Evolutionary conservation across 2,113 vertebrate genomes (phyloP), one percentile per base, ranked within the genome.

Genomic region (Halcyon malimbica): DNA sequence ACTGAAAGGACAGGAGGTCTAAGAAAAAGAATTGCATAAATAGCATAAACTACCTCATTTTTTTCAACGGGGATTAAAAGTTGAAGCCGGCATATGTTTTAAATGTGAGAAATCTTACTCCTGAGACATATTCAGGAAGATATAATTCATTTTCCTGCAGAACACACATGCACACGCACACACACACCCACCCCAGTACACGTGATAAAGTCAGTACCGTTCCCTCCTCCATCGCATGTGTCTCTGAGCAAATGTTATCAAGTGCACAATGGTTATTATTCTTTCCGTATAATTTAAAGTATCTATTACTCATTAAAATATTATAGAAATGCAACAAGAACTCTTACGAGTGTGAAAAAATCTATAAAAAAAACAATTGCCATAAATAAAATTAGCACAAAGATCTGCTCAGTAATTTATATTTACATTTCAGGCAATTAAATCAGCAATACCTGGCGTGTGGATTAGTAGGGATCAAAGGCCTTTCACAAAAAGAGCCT

Each of bases 381-480:
- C 86, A 91, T 95, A 95, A 93, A 92, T 93, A 89, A 96, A 94
- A 94, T 81, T 57, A 97, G 31, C 85, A 74, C n/a, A 78, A 78
- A 80, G 59, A 70, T 89, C 82, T 86, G 63, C 71, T 93, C 53
- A 44, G 92, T 93, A 96, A 95, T 96, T 96, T 94, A 89, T 97
- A 96, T 97, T 97, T 97, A 96, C 92, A 93, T 94, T 95, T 87
- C 56, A 95, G 76, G 67, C 93, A 94, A 97, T 98, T 97, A 97
- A 98, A 94, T 87, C 80, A 93, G 92, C 69, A 95, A 85, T 95
- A 97, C 92, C 80, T 97, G 97, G 70, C 3, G 25, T 92, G 90
- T 75, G 88, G 90, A 97, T 97, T 91, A 96, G 93, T 39, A 46
- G 39, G 83, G 94, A 95, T 96, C 84, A 96, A 95, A 97, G 87